These are phyloP conservation scores for Drosophila pachea DNA, from an alignment of 1,140 invertebrate genomes.

Conservation along the genomic window DNA sequence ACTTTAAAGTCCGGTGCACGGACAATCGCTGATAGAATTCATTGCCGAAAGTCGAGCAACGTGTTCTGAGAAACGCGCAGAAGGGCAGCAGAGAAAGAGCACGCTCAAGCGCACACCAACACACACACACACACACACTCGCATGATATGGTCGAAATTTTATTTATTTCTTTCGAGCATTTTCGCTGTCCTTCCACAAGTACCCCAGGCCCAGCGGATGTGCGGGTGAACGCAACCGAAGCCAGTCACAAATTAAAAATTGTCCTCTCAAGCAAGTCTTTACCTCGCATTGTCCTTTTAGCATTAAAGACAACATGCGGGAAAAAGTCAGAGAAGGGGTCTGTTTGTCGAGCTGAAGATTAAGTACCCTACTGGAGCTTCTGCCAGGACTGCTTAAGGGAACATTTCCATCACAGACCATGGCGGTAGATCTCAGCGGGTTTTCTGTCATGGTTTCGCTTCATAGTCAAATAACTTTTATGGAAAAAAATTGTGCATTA, in stretches of 20 bases:
- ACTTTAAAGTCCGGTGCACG: conserved; percentile 51
- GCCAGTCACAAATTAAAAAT: conserved; percentile 71
- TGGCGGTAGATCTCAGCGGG: too few relatives aligned
- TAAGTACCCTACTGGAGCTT: background rate
- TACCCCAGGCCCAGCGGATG: background rate
- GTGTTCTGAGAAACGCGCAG: conserved; percentile 51
- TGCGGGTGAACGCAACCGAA: conserved; percentile 38
- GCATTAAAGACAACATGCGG: conserved; percentile 24
- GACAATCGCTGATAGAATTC: conserved; percentile 55
- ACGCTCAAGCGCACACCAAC: too few relatives aligned
- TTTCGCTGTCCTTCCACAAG: conserved; percentile 7
- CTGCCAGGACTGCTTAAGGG: too few relatives aligned
- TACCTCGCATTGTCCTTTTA: conserved; percentile 31
- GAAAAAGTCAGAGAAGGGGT: conserved; percentile 6
- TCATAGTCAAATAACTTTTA: too few relatives aligned
- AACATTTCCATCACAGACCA: too few relatives aligned
- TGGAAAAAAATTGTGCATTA: too few relatives aligned
- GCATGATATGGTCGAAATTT: conserved; percentile 56
- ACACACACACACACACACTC: conserved; percentile 1
- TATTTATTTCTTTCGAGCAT: conserved; percentile 66
- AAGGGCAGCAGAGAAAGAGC: conserved; percentile 36
- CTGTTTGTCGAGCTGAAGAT: background rate
- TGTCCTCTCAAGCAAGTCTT: conserved; percentile 67
- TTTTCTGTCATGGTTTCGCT: too few relatives aligned
- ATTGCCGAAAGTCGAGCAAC: conserved; percentile 45